Base-by-base conservation (phyloP, 1,140 invertebrate genomes). In the Brachionus koreanus region DNA sequence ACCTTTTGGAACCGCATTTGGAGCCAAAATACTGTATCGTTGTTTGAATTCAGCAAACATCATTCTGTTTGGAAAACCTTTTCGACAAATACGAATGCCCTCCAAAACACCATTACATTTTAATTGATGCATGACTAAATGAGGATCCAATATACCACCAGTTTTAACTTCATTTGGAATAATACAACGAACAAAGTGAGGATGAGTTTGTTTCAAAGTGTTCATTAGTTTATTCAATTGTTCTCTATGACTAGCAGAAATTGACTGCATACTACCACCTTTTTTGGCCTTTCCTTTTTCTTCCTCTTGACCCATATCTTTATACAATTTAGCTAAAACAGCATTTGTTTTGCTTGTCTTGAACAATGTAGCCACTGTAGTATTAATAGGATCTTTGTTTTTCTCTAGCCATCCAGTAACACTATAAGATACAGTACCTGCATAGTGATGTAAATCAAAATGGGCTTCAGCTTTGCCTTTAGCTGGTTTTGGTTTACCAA, bases 71-170 rank as follows among this genome's bases (percentile, higher is more conserved):
- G 97, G 98, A 93, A 99, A 99, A 89, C 98, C 98, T 92, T 99
- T 99, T 91, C 98, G 93, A 90, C 98, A 99, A 92, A 99, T 99
- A 96, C 98, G 96, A 92, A 99, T 99, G 91, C 98, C 98, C 94
- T 99, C 98, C 92, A 99, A 94, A 91, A 99, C 98, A 96, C 98
- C 98, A 92, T 99, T 99, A 94, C 98, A 99, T 85, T 97, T 98
- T 86, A 99, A 92, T 92, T 99, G 98, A 90, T 99, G 89, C 33
- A 91, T 95, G 65, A 99, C 98, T 90, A 99, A 92, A 88, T 95
- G 94, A 83, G 98, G 96, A 90, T 99, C 98, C 89, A 99, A 98
- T 83, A 98, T 91, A 91, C 97, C 93, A 87, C 95, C 91, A 87
- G 94, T 93, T 91, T 99, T 99, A 92, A 95, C 91, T 90, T 98